Percentiles rank a stretch among this genome's conserved stretches.
Conservation (phyloP, 2,888 invertebrate genomes). For the Pediacus dermestoides region DNA sequence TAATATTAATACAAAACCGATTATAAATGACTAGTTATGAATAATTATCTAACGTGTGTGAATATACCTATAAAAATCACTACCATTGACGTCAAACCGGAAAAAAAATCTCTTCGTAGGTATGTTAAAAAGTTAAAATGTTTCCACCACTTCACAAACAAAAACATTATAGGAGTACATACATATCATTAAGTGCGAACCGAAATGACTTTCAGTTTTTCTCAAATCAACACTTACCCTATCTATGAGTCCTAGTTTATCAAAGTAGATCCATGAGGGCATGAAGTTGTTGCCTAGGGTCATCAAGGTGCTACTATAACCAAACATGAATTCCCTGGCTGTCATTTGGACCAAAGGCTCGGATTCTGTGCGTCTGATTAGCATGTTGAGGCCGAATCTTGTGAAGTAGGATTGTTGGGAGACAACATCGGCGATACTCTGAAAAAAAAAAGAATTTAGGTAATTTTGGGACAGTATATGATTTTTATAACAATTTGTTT, state of each 20-base stretch:
- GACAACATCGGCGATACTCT: conserved; percentile 81
- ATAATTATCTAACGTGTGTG: too few relatives aligned
- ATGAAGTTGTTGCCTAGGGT: conserved; percentile 78
- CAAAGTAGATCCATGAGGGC: conserved; percentile 81
- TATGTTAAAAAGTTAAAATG: conserved; percentile 2
- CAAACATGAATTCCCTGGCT: conserved; percentile 86
- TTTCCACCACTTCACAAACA: background rate
- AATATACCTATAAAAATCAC: too few relatives aligned
- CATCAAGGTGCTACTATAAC: conserved; percentile 76
- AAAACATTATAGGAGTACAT: too few relatives aligned
- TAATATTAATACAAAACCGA: too few relatives aligned
- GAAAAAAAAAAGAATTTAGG: conserved; percentile 38
- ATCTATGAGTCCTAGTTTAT: conserved; percentile 84
- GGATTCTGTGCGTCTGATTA: conserved; percentile 65
- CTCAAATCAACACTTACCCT: conserved; percentile 59
- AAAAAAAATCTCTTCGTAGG: too few relatives aligned
- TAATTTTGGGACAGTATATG: too few relatives aligned
- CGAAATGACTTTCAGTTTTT: too few relatives aligned
- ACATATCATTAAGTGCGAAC: too few relatives aligned
- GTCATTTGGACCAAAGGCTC: conserved; percentile 75
- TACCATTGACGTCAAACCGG: too few relatives aligned
- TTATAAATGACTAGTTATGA: too few relatives aligned
- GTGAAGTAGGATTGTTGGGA: conserved; percentile 63
- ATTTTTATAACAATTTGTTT: too few relatives aligned
- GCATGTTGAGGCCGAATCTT: conserved; percentile 65